phyloP scores from a whole-genome alignment of 2,113 vertebrate genomes.

The Nymphicus hollandicus region DNA sequence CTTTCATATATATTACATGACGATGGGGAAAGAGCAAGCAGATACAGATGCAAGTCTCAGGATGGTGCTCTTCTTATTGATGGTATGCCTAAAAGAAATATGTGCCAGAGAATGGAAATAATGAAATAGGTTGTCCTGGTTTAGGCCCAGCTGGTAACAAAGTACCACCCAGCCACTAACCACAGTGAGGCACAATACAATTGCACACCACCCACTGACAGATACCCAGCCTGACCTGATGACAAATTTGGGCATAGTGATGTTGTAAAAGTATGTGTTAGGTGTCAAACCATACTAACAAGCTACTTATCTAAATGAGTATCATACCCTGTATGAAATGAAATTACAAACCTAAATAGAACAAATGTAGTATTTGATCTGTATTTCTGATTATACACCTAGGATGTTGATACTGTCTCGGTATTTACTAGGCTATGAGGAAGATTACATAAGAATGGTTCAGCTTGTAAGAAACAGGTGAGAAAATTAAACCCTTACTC shows the following conservation, averaged over 20 bases:
- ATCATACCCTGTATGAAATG: neutral
- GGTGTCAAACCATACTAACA: neutral
- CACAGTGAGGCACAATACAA: neutral
- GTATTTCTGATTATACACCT: neutral
- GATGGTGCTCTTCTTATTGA: neutral
- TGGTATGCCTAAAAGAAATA: neutral
- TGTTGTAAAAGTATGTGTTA: neutral
- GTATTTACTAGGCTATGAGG: neutral
- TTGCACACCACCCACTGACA: neutral
- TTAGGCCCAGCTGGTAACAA: neutral
- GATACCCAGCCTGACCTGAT: neutral
- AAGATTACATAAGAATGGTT: neutral
- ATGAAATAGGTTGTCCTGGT: neutral
- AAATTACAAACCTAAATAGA: neutral
- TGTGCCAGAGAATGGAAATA: neutral
- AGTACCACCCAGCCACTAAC: neutral
- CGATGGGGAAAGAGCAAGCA: accelerated
- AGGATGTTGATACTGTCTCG: neutral
- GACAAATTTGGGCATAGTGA: neutral
- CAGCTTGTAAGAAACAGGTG: neutral
- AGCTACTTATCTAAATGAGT: neutral
- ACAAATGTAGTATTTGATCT: neutral
- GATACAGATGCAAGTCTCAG: neutral
- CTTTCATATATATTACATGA: neutral
- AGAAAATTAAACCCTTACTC: neutral